Conservation (phyloP, 2,113 vertebrate species). For the Ailurus styani region DNA sequence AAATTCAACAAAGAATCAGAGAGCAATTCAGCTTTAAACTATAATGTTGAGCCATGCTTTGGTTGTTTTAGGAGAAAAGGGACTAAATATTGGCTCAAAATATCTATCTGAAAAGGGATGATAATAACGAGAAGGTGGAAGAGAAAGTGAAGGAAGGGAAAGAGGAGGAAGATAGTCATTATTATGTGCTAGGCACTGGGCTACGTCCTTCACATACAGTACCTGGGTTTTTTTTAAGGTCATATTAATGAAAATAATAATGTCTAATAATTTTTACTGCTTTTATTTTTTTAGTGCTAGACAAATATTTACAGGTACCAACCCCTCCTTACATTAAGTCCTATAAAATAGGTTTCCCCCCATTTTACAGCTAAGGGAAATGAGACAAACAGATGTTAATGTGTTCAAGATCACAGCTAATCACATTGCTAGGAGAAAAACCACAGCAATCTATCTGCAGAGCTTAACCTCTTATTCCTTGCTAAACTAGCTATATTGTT, state of each 20-base stretch:
- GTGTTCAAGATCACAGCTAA: neutral
- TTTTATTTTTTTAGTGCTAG: neutral
- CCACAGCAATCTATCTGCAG: neutral
- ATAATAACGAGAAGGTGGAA: neutral
- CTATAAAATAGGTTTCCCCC: neutral
- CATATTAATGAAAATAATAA: neutral
- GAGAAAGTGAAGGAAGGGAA: neutral
- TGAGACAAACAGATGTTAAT: neutral
- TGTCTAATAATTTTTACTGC: neutral
- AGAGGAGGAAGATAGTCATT: neutral
- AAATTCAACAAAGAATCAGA: neutral
- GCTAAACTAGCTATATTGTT: neutral
- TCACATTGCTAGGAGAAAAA: neutral
- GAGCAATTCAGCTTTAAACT: neutral
- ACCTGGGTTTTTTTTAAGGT: neutral
- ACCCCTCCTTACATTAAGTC: neutral
- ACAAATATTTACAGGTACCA: neutral
- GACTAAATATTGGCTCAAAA: neutral
- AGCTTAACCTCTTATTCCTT: neutral
- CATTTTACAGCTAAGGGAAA: neutral
- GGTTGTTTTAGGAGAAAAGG: neutral
- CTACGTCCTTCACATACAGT: neutral
- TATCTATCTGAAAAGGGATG: neutral
- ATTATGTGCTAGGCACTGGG: neutral
- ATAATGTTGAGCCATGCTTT: neutral